Evolutionary conservation across 1,140 invertebrate species (phyloP).

Genomic region (Anoplophora glabripennis): DNA sequence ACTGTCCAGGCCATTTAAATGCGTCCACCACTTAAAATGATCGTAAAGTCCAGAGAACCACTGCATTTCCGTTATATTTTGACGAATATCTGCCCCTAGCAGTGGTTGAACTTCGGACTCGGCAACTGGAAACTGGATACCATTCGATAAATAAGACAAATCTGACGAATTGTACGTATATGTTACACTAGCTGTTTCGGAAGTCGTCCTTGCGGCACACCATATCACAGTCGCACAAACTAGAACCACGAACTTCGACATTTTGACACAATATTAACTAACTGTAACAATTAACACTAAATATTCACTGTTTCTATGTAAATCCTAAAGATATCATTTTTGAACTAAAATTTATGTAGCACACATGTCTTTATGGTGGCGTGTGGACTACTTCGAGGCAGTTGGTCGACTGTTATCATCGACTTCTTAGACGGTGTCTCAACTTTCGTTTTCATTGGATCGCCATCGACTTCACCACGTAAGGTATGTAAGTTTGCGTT

Average conservation of each 20-base stretch:
- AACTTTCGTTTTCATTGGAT: constrained; percentile 23
- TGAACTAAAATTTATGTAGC: too few relatives aligned
- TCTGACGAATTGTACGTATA: constrained; percentile 44
- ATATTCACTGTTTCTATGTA: not conserved
- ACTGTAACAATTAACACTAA: not conserved
- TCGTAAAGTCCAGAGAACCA: constrained; percentile 65
- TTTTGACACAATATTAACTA: not conserved
- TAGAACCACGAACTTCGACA: constrained; percentile 3
- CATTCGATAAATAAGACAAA: constrained; percentile 43
- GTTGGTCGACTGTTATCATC: constrained; percentile 4
- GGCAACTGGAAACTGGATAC: constrained; percentile 44
- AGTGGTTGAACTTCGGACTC: constrained; percentile 20
- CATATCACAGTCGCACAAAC: constrained; percentile 9
- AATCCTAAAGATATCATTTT: too few relatives aligned
- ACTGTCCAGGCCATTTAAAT: constrained; percentile 47
- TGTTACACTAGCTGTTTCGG: constrained; percentile 12
- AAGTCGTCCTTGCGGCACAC: constrained; percentile 9
- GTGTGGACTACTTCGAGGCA: constrained; percentile 1
- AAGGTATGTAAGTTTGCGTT: not conserved
- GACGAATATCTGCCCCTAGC: constrained; percentile 6
- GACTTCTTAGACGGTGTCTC: not conserved
- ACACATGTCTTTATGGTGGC: not conserved
- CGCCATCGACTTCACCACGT: not conserved
- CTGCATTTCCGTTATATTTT: constrained; percentile 52
- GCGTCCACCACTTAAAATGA: constrained; percentile 60